phyloP scores from a whole-genome alignment of 2,888 invertebrate species.

The Cheilosia grossa region DNA sequence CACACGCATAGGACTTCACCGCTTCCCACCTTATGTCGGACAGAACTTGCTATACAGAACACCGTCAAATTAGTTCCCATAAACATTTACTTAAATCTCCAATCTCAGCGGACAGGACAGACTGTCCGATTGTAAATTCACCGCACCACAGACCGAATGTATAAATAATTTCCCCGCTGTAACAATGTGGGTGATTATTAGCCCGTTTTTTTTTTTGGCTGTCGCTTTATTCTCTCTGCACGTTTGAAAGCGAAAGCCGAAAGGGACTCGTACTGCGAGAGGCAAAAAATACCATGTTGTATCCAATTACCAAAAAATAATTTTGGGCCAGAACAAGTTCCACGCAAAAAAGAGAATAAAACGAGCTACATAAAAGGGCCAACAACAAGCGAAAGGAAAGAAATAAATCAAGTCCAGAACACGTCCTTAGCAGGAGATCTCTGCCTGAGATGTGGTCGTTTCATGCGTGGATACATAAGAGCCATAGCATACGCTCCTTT shows the following conservation, averaged over 20 bases:
- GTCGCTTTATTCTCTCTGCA: conserved; percentile 18
- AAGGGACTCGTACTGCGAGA: conserved; percentile 34
- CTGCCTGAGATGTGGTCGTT: conserved; percentile 5
- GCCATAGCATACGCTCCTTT: too few relatives aligned
- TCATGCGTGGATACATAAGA: neutral
- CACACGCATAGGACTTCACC: conserved; percentile 47
- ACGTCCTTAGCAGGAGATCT: conserved; percentile 13
- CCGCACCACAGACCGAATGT: conserved; percentile 41
- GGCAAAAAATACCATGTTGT: conserved; percentile 50
- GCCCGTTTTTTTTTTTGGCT: conserved; percentile 11
- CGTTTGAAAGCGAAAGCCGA: conserved; percentile 71
- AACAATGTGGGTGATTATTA: conserved; percentile 41
- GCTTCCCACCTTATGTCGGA: conserved; percentile 58
- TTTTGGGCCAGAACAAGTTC: conserved; percentile 58
- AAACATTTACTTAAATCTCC: conserved; percentile 21
- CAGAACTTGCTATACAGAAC: conserved; percentile 23
- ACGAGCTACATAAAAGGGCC: conserved; percentile 48
- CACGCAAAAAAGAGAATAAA: conserved; percentile 3
- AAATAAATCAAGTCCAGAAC: conserved; percentile 57
- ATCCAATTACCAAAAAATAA: conserved; percentile 68
- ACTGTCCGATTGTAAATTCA: conserved; percentile 47
- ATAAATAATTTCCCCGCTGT: conserved; percentile 43
- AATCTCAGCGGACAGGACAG: conserved; percentile 33
- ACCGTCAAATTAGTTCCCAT: conserved; percentile 46
- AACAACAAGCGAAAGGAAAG: conserved; percentile 53